phyloP scores from a whole-genome alignment of 2,888 invertebrate genomes.

The Agelastica alni region DNA sequence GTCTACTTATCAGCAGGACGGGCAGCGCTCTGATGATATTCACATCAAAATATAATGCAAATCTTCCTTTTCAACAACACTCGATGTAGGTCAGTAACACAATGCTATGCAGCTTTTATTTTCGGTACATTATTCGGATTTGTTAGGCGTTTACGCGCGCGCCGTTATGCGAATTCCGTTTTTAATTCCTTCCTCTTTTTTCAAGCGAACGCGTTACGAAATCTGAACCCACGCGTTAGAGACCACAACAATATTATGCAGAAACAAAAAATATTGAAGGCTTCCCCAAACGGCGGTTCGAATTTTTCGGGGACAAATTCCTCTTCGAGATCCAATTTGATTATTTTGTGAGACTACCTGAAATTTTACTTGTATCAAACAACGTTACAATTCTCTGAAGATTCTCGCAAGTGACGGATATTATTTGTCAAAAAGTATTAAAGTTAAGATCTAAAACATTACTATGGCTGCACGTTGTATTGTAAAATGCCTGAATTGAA shows the following conservation, averaged over 20 bases:
- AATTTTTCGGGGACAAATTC: conserved; percentile 21
- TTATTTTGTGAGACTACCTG: conserved; percentile 8
- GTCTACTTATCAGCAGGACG: conserved; percentile 21
- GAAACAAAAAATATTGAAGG: conserved; percentile 23
- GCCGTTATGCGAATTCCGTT: conserved; percentile 13
- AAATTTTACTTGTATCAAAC: conserved; percentile 4
- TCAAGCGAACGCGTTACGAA: conserved; percentile 20
- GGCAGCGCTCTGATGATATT: conserved; percentile 10
- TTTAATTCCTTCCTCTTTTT: conserved; percentile 11
- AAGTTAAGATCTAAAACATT: too few species aligned
- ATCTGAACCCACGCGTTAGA: conserved; percentile 19
- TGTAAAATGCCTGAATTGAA: too few species aligned
- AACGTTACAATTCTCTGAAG: neutral
- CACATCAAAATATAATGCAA: conserved; percentile 10
- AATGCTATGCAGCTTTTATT: conserved; percentile 16
- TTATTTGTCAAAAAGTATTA: too few species aligned
- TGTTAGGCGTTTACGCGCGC: too few species aligned
- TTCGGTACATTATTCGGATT: conserved; percentile 20
- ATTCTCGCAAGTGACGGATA: neutral
- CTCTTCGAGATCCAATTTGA: conserved; percentile 21
- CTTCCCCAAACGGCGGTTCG: conserved; percentile 25
- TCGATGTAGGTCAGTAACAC: conserved; percentile 30
- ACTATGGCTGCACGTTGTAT: too few species aligned
- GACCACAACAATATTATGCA: conserved; percentile 31
- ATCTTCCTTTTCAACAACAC: conserved; percentile 13